A percentile compares a stretch with the other conserved stretches of the same genome.
Conservation (phyloP, 2,113 vertebrate species). For the Pygoscelis antarcticus region DNA sequence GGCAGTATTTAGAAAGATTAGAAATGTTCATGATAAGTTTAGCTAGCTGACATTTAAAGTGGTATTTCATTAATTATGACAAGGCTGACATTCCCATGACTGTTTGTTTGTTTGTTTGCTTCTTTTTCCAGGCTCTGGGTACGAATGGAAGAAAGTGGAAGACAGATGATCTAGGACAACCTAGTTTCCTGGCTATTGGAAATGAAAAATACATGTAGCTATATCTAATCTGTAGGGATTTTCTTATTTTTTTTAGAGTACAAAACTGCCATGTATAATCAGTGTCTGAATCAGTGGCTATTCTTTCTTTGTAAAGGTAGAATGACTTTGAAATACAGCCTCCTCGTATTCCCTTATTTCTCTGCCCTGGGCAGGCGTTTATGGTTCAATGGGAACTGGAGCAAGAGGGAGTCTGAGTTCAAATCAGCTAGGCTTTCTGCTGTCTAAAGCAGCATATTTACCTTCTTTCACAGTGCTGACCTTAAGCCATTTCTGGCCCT, state of each 20-base stretch:
- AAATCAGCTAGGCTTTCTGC: neutral
- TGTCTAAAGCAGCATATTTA: neutral
- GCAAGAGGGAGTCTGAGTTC: neutral
- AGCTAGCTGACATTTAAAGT: slow-evolving; percentile 37
- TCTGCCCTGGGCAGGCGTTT: neutral
- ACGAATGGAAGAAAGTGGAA: neutral
- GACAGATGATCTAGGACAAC: slow-evolving; percentile 2
- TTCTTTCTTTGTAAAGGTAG: slow-evolving; percentile 22
- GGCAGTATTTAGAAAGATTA: neutral
- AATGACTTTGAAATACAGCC: slow-evolving; percentile 10
- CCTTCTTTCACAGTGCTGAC: neutral
- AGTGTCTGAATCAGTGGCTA: slow-evolving; percentile 42
- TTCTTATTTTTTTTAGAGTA: neutral
- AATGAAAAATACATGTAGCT: slow-evolving; percentile 32
- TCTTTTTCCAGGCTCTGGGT: neutral
- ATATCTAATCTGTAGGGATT: neutral
- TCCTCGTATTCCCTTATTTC: neutral
- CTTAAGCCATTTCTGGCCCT: neutral
- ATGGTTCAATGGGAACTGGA: neutral
- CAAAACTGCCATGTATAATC: slow-evolving; percentile 8
- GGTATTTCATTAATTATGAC: slow-evolving; percentile 32
- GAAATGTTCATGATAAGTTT: neutral
- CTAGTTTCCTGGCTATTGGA: neutral
- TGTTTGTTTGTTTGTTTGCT: neutral
- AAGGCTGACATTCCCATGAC: neutral